These are phyloP conservation scores for Protodeltote pygarga DNA, from an alignment of 2,888 invertebrate species.

Conservation along the genomic window DNA sequence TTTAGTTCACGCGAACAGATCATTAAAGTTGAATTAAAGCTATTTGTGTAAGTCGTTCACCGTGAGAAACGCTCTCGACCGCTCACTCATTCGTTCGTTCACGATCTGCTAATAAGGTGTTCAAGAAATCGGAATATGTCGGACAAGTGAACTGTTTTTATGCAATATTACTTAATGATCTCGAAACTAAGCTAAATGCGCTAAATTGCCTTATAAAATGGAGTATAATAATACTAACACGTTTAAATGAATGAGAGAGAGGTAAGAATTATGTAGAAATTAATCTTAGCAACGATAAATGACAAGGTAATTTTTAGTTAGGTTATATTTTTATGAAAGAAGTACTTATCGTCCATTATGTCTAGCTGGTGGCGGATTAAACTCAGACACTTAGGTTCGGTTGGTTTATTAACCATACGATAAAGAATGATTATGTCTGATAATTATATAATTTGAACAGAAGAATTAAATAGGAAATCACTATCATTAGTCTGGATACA, in stretches of 20 bases:
- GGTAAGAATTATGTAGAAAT: background rate
- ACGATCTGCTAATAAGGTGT: constrained; percentile 67
- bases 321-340: background rate
- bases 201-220: constrained; percentile 14
- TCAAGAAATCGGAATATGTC: constrained; percentile 28
- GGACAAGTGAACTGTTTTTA: constrained; percentile 41
- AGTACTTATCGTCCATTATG: too few species aligned
- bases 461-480: too few species aligned
- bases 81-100: constrained; percentile 70
- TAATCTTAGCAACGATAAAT: background rate
- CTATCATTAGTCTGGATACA: too few species aligned
- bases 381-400: too few species aligned
- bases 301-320: background rate
- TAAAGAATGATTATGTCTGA: too few species aligned
- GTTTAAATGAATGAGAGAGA: background rate
- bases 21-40: constrained; percentile 84
- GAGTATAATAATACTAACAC: background rate
- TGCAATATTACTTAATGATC: background rate
- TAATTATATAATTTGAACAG: too few species aligned
- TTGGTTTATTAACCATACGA: too few species aligned
- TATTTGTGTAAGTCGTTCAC: constrained; percentile 69
- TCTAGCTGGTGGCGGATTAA: too few species aligned
- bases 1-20: constrained; percentile 84
- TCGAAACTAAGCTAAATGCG: constrained; percentile 4
- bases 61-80: constrained; percentile 77